Conservation (phyloP, 2,797 vertebrate species). For the Philypnodon macrostomus region DNA sequence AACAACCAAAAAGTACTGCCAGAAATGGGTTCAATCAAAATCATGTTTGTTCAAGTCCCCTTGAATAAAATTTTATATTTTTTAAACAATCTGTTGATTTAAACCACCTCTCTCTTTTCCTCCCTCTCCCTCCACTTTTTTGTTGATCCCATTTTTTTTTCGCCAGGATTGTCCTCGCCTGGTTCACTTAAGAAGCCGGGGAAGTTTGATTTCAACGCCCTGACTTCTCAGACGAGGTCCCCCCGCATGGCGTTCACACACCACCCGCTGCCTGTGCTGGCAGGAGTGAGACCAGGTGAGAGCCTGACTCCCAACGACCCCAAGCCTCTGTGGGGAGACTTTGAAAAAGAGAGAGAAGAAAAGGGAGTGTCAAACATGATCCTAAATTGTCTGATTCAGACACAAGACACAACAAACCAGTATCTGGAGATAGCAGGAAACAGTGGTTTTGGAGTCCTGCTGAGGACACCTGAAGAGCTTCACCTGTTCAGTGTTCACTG, state of each 20-base stretch:
- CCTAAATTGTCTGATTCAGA: slow-evolving; percentile 27
- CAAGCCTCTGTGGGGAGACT: slow-evolving; percentile 21
- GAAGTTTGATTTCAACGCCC: slow-evolving; percentile 96
- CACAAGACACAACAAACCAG: slow-evolving; percentile 26
- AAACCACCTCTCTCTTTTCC: slow-evolving; percentile 71
- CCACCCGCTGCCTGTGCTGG: slow-evolving; percentile 96
- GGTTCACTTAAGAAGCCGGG: slow-evolving; percentile 96
- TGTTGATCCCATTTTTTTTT: slow-evolving; percentile 72
- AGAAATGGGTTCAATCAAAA: slow-evolving; percentile 44
- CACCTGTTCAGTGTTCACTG: slow-evolving; percentile 55
- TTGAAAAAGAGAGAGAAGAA: slow-evolving; percentile 74
- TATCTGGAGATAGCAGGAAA: slow-evolving; percentile 45
- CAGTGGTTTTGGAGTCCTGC: slow-evolving; percentile 38
- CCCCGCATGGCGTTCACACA: slow-evolving; percentile 97
- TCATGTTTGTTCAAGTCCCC: slow-evolving; percentile 54
- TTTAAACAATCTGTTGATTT: slow-evolving; percentile 67
- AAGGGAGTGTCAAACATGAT: slow-evolving; percentile 58
- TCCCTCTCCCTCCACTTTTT: slow-evolving; percentile 58
- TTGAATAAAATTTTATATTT: slow-evolving; percentile 38
- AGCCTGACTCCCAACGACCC: slow-evolving; percentile 63
- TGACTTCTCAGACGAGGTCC: slow-evolving; percentile 91
- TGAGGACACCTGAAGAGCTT: slow-evolving; percentile 55
- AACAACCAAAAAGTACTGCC: slow-evolving; percentile 33
- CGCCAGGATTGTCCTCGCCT: slow-evolving; percentile 82
- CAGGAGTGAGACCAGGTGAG: slow-evolving; percentile 98